Evolutionary conservation across 2,113 vertebrate genomes (phyloP).

Genomic region (Tympanuchus pallidicinctus): DNA sequence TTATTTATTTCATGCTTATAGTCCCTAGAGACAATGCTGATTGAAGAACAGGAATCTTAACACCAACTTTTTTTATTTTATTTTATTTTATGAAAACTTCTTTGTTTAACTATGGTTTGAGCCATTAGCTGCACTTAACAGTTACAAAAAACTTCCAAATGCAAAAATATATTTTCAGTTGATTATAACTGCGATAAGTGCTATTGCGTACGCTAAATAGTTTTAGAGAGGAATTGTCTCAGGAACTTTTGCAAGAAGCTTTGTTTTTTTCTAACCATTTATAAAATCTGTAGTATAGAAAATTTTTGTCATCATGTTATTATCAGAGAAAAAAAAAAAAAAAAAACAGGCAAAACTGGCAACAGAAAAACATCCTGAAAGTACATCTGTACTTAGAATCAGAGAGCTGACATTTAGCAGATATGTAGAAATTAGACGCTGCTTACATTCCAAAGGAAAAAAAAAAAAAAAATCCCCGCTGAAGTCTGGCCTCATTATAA

Average conservation of each 20-base stretch:
- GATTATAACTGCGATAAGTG: neutral
- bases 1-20: neutral
- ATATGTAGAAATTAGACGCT: neutral
- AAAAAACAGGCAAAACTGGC: neutral
- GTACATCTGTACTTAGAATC: neutral
- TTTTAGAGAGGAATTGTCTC: neutral
- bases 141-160: neutral
- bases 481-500: neutral
- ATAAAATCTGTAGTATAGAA: neutral
- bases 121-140: neutral
- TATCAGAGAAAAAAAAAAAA: too few relatives aligned
- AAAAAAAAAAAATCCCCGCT: neutral
- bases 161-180: neutral
- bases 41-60: neutral
- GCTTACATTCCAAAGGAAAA: neutral
- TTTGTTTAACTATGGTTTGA: neutral
- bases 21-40: neutral
- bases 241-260: neutral
- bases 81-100: neutral
- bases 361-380: neutral
- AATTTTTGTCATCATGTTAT: neutral
- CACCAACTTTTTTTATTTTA: neutral
- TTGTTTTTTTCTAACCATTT: neutral
- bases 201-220: neutral
- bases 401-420: neutral